phyloP scores from a whole-genome alignment of 2,113 vertebrate genomes.

The Silurus glanis region DNA sequence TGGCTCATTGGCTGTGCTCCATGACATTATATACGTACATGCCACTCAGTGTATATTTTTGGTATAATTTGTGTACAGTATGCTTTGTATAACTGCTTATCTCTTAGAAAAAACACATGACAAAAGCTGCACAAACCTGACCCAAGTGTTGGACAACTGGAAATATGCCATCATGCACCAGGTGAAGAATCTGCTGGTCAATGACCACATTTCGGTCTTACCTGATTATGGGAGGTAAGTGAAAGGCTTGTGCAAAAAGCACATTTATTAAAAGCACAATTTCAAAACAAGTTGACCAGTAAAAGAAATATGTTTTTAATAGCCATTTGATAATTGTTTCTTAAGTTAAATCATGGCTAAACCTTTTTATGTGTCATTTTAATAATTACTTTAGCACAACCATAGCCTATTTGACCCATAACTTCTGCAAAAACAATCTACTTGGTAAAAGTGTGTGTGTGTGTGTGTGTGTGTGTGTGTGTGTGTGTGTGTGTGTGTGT shows the following conservation, averaged over 20 bases:
- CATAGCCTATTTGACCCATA: neutral
- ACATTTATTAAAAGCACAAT: neutral
- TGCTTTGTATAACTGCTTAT: constrained; percentile 31
- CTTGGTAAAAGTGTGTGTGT: neutral
- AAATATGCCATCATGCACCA: constrained; percentile 84
- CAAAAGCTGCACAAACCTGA: constrained; percentile 83
- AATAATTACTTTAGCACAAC: neutral
- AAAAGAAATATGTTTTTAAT: neutral
- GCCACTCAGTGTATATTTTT: neutral
- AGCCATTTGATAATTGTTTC: constrained; percentile 1
- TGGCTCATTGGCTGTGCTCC: neutral
- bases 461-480: neutral
- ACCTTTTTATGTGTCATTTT: neutral
- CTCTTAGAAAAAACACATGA: constrained; percentile 56
- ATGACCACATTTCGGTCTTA: constrained; percentile 79
- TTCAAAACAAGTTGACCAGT: neutral
- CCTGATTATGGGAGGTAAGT: constrained; percentile 84
- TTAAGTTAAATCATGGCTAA: neutral
- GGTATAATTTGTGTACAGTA: neutral
- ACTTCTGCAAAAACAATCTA: constrained; percentile 9
- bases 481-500: no score
- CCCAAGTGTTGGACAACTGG: constrained; percentile 87
- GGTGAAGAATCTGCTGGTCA: constrained; percentile 80
- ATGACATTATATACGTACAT: neutral
- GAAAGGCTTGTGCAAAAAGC: neutral